These are phyloP conservation scores for Papilio protenor DNA, from an alignment of 2,888 invertebrate species.

Conservation along the genomic window DNA sequence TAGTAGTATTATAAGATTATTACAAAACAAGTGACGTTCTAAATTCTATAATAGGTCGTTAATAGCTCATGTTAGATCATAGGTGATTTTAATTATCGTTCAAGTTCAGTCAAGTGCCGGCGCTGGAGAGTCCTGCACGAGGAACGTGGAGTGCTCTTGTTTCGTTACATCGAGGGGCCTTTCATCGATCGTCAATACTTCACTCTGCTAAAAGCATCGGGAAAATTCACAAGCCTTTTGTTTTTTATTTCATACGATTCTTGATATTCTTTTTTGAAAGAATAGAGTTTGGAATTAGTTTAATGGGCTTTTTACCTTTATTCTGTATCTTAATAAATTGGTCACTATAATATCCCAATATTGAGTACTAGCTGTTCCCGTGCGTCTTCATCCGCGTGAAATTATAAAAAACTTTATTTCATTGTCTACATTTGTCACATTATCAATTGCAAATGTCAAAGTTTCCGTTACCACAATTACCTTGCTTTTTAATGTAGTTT, in stretches of 20 bases:
- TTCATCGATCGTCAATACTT: constrained; percentile 25
- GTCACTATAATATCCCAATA: too few relatives aligned
- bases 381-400: too few relatives aligned
- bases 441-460: too few relatives aligned
- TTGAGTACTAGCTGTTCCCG: background rate
- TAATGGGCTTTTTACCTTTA: background rate
- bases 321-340: background rate
- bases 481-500: too few relatives aligned
- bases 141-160: constrained; percentile 19
- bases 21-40: background rate
- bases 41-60: background rate
- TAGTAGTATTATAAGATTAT: background rate
- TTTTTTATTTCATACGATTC: background rate
- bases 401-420: too few relatives aligned
- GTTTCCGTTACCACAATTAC: too few relatives aligned
- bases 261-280: background rate
- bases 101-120: constrained; percentile 30
- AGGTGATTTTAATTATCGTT: constrained; percentile 36
- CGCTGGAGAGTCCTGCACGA: constrained; percentile 29
- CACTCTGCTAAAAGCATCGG: background rate
- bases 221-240: constrained; percentile 1
- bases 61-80: constrained; percentile 5
- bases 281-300: background rate
- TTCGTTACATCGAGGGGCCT: constrained; percentile 23
- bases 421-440: too few relatives aligned